Evolutionary conservation across 1,140 invertebrate species (phyloP).

Genomic region (Brachystomella parvula): DNA sequence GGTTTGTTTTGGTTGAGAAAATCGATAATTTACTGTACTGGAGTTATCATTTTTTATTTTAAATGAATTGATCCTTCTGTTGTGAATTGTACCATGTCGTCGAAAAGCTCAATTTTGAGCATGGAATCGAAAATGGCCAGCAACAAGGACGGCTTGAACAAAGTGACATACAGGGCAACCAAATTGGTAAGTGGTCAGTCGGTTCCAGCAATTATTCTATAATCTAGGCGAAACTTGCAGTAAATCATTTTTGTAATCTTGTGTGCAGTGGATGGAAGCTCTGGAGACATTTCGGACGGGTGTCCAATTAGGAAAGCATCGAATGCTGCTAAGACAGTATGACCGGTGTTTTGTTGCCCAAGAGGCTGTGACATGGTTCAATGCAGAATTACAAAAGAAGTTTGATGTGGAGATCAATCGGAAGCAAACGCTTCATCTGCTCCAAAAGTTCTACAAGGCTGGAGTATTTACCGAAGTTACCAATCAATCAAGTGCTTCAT

Average conservation of each 20-base stretch:
- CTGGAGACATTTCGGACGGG: constrained; percentile 45
- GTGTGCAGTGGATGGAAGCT: constrained; percentile 49
- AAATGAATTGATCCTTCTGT: not conserved
- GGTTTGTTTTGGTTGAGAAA: not conserved
- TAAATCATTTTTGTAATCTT: not conserved
- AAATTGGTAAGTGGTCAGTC: not conserved
- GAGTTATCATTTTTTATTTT: not conserved
- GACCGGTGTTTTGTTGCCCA: constrained; percentile 48
- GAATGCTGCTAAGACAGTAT: constrained; percentile 45
- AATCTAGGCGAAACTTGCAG: not conserved
- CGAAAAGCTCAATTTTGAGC: not conserved
- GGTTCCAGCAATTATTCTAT: not conserved
- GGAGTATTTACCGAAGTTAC: constrained; percentile 30
- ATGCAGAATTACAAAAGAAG: constrained; percentile 45
- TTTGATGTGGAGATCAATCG: constrained; percentile 41
- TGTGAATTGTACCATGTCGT: not conserved
- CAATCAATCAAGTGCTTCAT: not conserved
- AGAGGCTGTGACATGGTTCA: constrained; percentile 48
- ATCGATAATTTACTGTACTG: not conserved
- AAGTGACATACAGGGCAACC: not conserved
- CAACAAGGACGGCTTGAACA: not conserved
- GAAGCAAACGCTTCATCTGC: constrained; percentile 23
- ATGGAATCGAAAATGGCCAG: not conserved
- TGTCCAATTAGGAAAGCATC: constrained; percentile 46
- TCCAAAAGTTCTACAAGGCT: constrained; percentile 36